A percentile compares a stretch with the other conserved stretches of the same genome.
Conservation (phyloP, 2,888 invertebrate species). For the Mesorhabditis spiculigera region DNA sequence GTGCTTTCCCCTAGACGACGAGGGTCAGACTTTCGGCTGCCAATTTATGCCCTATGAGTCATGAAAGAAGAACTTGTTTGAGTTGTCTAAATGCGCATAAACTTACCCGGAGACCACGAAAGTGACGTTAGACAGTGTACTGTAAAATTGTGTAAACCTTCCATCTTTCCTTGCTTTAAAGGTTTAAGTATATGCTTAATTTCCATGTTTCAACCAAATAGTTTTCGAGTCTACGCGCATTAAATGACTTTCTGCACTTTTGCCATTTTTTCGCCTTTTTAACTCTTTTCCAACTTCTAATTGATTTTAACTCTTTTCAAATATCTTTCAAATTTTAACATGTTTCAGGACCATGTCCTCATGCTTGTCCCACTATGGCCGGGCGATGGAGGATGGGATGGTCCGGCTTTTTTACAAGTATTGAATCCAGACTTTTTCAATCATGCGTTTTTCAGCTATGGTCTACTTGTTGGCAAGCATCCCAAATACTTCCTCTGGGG, state of each 20-base stretch:
- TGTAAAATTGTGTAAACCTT: too few relatives aligned
- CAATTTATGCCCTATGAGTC: too few relatives aligned
- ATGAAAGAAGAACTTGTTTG: too few relatives aligned
- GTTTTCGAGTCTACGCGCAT: too few relatives aligned
- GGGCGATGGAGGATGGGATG: constrained; percentile 1
- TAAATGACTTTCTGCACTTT: background rate
- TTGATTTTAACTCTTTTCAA: background rate
- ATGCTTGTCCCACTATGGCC: background rate
- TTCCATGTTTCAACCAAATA: too few relatives aligned
- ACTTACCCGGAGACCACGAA: too few relatives aligned
- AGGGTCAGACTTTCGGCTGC: too few relatives aligned
- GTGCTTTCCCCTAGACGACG: too few relatives aligned
- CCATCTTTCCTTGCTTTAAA: too few relatives aligned
- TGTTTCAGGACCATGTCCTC: background rate
- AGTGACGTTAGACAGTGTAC: too few relatives aligned
- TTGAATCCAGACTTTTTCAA: background rate
- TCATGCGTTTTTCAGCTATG: constrained; percentile 45
- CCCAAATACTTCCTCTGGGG: constrained; percentile 37
- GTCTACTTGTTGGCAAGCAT: constrained; percentile 49
- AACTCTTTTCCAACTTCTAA: background rate
- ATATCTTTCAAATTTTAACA: background rate
- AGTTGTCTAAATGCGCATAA: too few relatives aligned
- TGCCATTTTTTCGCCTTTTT: background rate
- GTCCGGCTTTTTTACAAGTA: background rate
- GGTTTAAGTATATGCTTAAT: too few relatives aligned